Base-by-base conservation (phyloP, 2,113 vertebrate species). In the Agelaius phoeniceus region DNA sequence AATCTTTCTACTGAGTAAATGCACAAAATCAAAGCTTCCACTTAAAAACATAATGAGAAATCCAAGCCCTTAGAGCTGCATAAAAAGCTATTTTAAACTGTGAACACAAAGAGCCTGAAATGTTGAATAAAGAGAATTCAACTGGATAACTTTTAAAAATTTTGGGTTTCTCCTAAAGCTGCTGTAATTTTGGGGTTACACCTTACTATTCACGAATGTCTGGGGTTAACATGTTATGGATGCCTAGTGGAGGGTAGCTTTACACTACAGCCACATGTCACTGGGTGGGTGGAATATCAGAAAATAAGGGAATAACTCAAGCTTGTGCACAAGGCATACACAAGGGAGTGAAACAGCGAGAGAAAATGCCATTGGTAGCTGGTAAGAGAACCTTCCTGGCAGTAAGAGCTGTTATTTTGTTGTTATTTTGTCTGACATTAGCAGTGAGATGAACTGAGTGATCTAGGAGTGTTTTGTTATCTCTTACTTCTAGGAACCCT, bases 401-500 rank as follows among this genome's bases (percentile, higher is more conserved):
- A 96, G 68, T 84, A 78, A 92, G 88, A 90, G 41, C 88, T 90
- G 85, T 88, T 84, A 96, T 95, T 94, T 95, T 95, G 92, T 95
- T 97, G 95, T 96, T 94, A 88, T 96, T 97, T 94, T 95, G 92
- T 96, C 94, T 96, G 92, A 92, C 92, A 93, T 91, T 93, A 95
- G 79, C 93, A 96, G 44, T 16, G 85, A 93, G 94, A 95, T 96
- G 94, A 93, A 95, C 88, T 55, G 82, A 68, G 73, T 94, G 83
- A 96, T 93, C 93, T 95, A 93, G 49, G 88, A 92, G 85, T 94
- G 86, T 91, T 95, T 95, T 97, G 90, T 84, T 96, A 96, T 96
- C 96, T 96, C 96, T 96, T 96, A 96, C 94, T 97, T 97, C 96
- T 95, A 96, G 94, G 96, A 96, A 96, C 77, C 69, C 88, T 71